Percentiles rank a stretch among this genome's conserved stretches.
Evolutionary conservation across 2,888 invertebrate genomes (phyloP).

Genomic region (Hypercompe scribonia): DNA sequence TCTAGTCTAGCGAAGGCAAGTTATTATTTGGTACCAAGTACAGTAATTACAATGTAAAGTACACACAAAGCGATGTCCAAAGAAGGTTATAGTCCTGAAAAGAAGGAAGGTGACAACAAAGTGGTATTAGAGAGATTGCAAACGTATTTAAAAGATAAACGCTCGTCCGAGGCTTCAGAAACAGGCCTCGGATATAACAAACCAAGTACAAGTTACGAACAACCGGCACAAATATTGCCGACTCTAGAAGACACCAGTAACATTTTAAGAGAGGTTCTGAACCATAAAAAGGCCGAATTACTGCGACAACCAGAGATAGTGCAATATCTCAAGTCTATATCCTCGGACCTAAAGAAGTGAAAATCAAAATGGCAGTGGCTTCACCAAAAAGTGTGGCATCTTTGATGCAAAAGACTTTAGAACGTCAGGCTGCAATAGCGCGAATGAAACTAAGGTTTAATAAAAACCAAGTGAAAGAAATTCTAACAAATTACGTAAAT

Average conservation of each 20-base stretch:
- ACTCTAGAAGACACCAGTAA: slow-evolving; percentile 74
- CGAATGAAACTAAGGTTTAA: slow-evolving; percentile 77
- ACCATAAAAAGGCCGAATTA: slow-evolving; percentile 81
- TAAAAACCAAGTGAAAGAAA: slow-evolving; percentile 78
- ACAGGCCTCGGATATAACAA: slow-evolving; percentile 67
- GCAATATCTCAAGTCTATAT: slow-evolving; percentile 75
- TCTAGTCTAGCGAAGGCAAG: neutral
- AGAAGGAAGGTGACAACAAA: slow-evolving; percentile 83
- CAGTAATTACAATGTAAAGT: slow-evolving; percentile 53
- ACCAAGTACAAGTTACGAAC: slow-evolving; percentile 78
- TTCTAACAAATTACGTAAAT: slow-evolving; percentile 72
- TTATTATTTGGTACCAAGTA: neutral
- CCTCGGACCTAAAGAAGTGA: slow-evolving; percentile 78
- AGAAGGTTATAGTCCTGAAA: slow-evolving; percentile 83
- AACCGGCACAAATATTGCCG: slow-evolving; percentile 58
- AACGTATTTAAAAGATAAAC: slow-evolving; percentile 82
- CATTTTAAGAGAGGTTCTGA: slow-evolving; percentile 78
- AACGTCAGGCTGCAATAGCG: slow-evolving; percentile 73
- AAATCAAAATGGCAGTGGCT: slow-evolving; percentile 77
- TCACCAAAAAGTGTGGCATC: slow-evolving; percentile 77
- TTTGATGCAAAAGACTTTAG: slow-evolving; percentile 78
- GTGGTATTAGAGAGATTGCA: slow-evolving; percentile 82
- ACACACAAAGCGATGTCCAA: slow-evolving; percentile 74
- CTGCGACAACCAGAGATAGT: slow-evolving; percentile 81
- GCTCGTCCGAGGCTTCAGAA: slow-evolving; percentile 70